Base-by-base conservation (phyloP, 2,888 invertebrate species). In the Trachelus iudaicus region DNA sequence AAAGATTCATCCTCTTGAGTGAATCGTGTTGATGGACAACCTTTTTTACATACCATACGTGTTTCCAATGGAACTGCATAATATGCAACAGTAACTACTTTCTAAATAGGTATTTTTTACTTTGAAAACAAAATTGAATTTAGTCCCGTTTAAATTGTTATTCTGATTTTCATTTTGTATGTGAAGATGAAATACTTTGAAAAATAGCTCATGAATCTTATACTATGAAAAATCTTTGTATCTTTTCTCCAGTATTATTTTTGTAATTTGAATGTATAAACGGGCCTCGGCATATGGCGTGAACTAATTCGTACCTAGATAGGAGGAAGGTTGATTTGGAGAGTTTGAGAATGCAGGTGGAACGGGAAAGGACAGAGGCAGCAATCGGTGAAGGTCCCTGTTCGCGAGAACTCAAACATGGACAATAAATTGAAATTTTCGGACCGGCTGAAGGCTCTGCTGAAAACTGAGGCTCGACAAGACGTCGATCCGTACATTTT, bases 401-500 rank as follows among this genome's bases (percentile, higher is more conserved):
- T 85, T 83, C 83, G 83, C 83, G 85, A 88, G 83, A 86, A 87
- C 82, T 87, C 85, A 85, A 89, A 87, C 85, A 91, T 92, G 90
- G 92, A 91, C 87, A 91, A 87, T 90, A 92, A 92, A 86, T 86
- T 92, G 79, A 92, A 92, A 82, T 92, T 92, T 86, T 89, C 92
- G 69, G 93, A 93, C 84, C 91, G 92, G 79, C 86, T 92, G 77
- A 92, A 92, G 84, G 92, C 92, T 78, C 86, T 92, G 77, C 87
- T 91, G 69, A 92, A 92, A 87, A 89, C 89, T 68, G 92, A 92
- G 79, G 82, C 89, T 56, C 89, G 88, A 68, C 88, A 90, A 81
- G 89, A 90, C 81, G 92, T 91, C 79, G 93, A 93, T 88, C 93
- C 93, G 3, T 93, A 93, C 81, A 90, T 92, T 78, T 93, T 93